phyloP scores from a whole-genome alignment of 2,113 vertebrate species.

The Ariopsis seemanni region DNA sequence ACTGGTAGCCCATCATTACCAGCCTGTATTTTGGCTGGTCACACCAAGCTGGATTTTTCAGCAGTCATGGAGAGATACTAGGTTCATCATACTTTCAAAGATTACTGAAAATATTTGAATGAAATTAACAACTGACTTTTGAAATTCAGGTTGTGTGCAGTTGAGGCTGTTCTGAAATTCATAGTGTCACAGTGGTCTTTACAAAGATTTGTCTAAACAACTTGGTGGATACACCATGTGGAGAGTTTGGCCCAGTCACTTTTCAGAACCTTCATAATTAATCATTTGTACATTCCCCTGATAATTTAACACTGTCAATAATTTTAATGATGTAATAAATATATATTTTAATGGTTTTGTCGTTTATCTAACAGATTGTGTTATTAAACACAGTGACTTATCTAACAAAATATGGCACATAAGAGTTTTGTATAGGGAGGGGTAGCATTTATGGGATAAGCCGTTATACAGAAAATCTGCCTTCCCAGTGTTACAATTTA shows the following conservation, averaged over 20 bases:
- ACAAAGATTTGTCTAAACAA: neutral
- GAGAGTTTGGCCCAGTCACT: neutral
- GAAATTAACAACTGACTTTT: neutral
- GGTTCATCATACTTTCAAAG: neutral
- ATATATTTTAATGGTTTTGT: neutral
- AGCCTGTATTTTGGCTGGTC: neutral
- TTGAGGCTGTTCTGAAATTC: neutral
- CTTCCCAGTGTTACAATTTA: constrained; percentile 38
- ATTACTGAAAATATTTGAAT: neutral
- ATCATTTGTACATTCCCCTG: neutral
- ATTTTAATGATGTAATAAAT: neutral
- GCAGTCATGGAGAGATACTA: neutral
- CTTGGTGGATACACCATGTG: neutral
- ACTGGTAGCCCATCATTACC: neutral
- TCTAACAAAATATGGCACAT: neutral
- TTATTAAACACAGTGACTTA: neutral
- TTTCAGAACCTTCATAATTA: neutral
- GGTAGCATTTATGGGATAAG: neutral
- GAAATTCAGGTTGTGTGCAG: neutral
- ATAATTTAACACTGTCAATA: neutral
- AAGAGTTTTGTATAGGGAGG: neutral
- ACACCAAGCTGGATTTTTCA: neutral
- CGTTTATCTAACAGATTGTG: neutral
- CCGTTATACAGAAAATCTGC: constrained; percentile 37
- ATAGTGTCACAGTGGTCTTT: neutral